Evolutionary conservation across 2,113 vertebrate species (phyloP), one percentile per base, ranked within the genome.

Genomic region (Ciconia boyciana): DNA sequence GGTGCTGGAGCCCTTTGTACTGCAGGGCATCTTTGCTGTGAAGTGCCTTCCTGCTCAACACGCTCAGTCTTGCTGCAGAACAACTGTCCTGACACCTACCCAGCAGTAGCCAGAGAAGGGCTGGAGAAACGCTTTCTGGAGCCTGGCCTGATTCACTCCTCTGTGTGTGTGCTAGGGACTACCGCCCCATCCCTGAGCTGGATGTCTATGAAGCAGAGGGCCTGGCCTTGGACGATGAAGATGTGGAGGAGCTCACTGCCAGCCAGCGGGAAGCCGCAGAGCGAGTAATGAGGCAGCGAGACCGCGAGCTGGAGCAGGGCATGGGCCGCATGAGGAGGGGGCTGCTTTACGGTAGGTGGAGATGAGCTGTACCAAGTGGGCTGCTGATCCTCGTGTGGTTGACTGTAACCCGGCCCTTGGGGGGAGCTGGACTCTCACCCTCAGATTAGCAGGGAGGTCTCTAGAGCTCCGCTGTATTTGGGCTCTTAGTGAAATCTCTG

Each of bases 171-270:
- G 55, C 49, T 93, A 99, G 99, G 97, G 99, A 99, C 85, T 99
- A 99, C 95, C 99, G 99, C 1, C 96, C 98, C 72, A 99, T 99
- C 97, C 99, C 99, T 0, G 99, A 99, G 62, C 98, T 99, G 97
- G 99, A 99, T 6, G 93, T 96, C 48, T 99, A 99, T 1, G 99
- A 99, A 94, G 97, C 96, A 0, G 99, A 99, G 70, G 99, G 99
- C 32, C 79, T 99, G 98, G 99, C 99, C 36, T 69, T 97, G 96
- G 98, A 99, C 5, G 99, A 99, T 3, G 99, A 99, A 26, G 99
- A 99, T 0, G 83, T 99, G 64, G 99, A 99, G 9, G 99, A 99
- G 83, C 97, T 99, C 89, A 99, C 99, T 0, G 99, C 99, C 16
- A 99, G 99, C 65, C 99, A 99, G 87, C 96, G 99, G 11, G 99